phyloP scores from a whole-genome alignment of 2,888 invertebrate genomes.

The Drosophila falleni region DNA sequence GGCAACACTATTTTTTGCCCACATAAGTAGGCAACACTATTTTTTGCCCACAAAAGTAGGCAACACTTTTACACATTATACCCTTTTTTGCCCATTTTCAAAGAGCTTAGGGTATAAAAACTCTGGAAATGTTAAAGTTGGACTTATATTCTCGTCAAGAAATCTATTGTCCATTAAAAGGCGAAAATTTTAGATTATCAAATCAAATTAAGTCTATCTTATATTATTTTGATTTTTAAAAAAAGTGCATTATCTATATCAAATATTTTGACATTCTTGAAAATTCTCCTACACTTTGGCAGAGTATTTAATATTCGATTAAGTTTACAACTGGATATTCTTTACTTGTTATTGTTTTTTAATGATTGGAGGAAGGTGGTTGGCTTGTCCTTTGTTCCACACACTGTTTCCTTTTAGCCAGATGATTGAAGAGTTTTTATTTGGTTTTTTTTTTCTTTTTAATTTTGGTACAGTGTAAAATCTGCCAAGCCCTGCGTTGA shows the following conservation, averaged over 20 bases:
- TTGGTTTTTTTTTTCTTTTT: slow-evolving; percentile 2
- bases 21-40: too few relatives aligned
- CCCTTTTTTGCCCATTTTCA: too few relatives aligned
- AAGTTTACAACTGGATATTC: not conserved
- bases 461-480: slow-evolving; percentile 16
- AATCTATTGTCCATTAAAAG: not conserved
- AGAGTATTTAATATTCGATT: slow-evolving; percentile 27
- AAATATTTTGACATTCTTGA: not conserved
- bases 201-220: too few relatives aligned
- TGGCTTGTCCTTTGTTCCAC: slow-evolving; percentile 42
- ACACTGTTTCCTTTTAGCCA: slow-evolving; percentile 39
- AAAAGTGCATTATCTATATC: not conserved
- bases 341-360: slow-evolving; percentile 46
- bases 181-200: not conserved
- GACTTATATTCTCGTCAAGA: too few relatives aligned
- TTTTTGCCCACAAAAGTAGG: too few relatives aligned
- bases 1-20: too few relatives aligned
- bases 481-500: slow-evolving; percentile 27
- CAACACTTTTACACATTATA: too few relatives aligned
- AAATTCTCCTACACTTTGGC: not conserved
- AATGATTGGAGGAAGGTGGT: slow-evolving; percentile 55
- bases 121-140: too few relatives aligned
- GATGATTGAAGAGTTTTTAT: slow-evolving; percentile 44
- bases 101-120: too few relatives aligned
- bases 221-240: too few relatives aligned